A percentile compares a stretch with the other conserved stretches of the same genome.
Evolutionary conservation across 2,888 invertebrate genomes (phyloP).

Genomic region (Tryphoninae sp.): DNA sequence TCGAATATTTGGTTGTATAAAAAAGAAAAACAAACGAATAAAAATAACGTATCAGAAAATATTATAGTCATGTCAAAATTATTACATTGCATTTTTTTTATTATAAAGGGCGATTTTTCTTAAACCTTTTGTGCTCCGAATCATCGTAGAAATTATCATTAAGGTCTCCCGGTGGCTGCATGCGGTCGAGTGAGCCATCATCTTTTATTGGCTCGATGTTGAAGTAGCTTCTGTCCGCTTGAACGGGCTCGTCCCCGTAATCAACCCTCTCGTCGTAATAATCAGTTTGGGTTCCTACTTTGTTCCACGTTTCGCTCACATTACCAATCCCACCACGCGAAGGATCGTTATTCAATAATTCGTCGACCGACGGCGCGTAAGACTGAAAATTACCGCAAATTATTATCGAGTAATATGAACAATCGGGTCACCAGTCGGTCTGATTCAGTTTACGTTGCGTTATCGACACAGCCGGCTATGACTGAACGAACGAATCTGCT

Average conservation of each 20-base stretch:
- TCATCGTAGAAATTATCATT: constrained; percentile 46
- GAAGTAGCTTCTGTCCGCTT: constrained; percentile 26
- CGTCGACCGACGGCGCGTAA: background rate
- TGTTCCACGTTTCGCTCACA: constrained; percentile 12
- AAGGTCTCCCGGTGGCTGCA: constrained; percentile 18
- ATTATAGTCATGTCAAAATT: too few species aligned
- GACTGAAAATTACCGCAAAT: constrained; percentile 5
- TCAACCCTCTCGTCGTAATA: constrained; percentile 54
- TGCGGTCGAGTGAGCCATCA: constrained; percentile 17
- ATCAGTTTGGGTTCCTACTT: constrained; percentile 31
- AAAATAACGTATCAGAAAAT: too few species aligned
- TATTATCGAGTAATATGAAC: background rate
- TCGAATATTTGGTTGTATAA: too few species aligned
- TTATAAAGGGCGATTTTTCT: constrained; percentile 53
- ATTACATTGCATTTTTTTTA: too few species aligned
- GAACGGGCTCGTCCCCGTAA: constrained; percentile 39
- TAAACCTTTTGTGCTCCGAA: constrained; percentile 44
- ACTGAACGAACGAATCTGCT: background rate
- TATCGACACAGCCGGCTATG: too few species aligned
- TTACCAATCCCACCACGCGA: constrained; percentile 22
- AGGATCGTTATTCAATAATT: constrained; percentile 22
- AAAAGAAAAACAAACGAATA: too few species aligned
- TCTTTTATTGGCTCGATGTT: constrained; percentile 31
- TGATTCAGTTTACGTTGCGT: too few species aligned
- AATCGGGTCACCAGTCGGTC: too few species aligned